Percentiles rank a stretch among this genome's conserved stretches.
Evolutionary conservation across 2,888 invertebrate species (phyloP).

Genomic region (Athripsodes cinereus): DNA sequence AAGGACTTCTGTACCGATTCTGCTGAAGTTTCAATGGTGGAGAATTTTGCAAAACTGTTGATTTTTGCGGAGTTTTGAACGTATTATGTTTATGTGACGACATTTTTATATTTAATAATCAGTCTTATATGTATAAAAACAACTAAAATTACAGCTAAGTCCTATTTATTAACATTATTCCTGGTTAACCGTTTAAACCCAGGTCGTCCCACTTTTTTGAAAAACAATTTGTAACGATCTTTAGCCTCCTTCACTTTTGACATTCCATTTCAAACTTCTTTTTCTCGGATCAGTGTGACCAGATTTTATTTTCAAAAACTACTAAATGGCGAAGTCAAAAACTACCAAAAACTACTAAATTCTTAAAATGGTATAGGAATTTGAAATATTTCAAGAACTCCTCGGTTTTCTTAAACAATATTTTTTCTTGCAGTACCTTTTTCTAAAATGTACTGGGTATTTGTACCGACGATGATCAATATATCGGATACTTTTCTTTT

Average conservation of each 20-base stretch:
- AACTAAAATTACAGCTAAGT: neutral
- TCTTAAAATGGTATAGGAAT: too few relatives aligned
- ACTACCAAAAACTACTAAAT: too few relatives aligned
- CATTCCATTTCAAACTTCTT: too few relatives aligned
- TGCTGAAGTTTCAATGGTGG: constrained; percentile 9
- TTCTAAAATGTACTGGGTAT: too few relatives aligned
- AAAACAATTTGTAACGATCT: neutral
- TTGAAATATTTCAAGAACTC: too few relatives aligned
- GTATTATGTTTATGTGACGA: constrained; percentile 9
- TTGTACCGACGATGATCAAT: too few relatives aligned
- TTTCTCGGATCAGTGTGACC: too few relatives aligned
- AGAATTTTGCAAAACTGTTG: constrained; percentile 1
- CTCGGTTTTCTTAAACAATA: too few relatives aligned
- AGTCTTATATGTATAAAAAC: constrained; percentile 14
- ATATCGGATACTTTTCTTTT: too few relatives aligned
- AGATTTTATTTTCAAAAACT: too few relatives aligned
- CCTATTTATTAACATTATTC: neutral
- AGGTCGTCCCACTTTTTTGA: neutral
- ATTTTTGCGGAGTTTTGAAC: constrained; percentile 20
- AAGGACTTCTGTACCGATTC: constrained; percentile 14
- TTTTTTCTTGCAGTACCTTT: too few relatives aligned
- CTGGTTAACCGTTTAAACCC: neutral
- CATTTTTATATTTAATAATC: constrained; percentile 8
- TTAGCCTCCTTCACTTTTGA: neutral
- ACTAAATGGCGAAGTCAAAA: too few relatives aligned